Evolutionary conservation across 2,888 invertebrate genomes (phyloP), one percentile per base, ranked within the genome.

Genomic region (Phengaris arion): DNA sequence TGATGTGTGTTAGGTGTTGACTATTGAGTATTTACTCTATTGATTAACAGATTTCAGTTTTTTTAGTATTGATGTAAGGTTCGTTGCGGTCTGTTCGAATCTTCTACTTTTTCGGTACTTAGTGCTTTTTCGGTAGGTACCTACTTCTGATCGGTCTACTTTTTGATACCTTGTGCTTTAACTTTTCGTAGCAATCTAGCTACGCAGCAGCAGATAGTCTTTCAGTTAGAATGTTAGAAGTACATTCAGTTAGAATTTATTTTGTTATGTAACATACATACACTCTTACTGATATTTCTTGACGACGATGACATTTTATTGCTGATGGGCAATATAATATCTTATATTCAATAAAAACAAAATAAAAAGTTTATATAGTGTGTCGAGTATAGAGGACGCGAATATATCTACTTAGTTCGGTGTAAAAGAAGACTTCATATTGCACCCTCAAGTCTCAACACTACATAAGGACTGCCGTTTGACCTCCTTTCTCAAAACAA

Each of bases 401-500:
- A 69, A 69, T n/a, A 9, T 48, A 35, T 35, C 35, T 35, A 35
- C 35, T 2, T 35, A 64, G 35, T 12, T 51, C 48, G 22, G 72
- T 51, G 35, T 72, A 52, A 72, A 54, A 52, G 54, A 72, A 52
- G 72, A 72, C 72, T 70, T 48, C 70, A 52, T 70, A 70, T 52
- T 70, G 70, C 70, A 70, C 70, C 13, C 72, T 13, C 10, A 72
- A 72, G 54, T 54, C 72, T 13, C 10, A 72, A 72, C 72, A 72
- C 72, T 72, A 52, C 35, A 2, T 35, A 35, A 35, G 35, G 72
- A 8, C 72, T 54, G 54, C 72, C 4, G 35, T 72, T 72, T 72
- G 72, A 72, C 72, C 52, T 72, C 72, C 72, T 72, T 72, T 54
- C 15, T 52, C 22, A 72, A 72, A 72, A 72, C 52, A 72, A 72